Evolutionary conservation across 1,140 invertebrate species (phyloP), one percentile per base, ranked within the genome.

Genomic region (Eurosta solidaginis): DNA sequence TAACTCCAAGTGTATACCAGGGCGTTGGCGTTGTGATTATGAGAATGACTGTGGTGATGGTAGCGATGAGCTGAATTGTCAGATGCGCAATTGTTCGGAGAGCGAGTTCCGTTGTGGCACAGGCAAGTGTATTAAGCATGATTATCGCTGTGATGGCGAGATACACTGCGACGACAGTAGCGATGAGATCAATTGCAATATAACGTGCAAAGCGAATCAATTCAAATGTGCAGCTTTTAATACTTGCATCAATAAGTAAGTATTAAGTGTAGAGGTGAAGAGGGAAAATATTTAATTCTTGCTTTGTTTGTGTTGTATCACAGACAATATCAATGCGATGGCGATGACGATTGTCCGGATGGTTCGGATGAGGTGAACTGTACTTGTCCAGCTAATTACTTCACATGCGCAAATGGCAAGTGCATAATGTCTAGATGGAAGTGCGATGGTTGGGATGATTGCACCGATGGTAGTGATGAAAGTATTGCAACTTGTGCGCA

Each of bases 321-420:
- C 33, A 87, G 84, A 27, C 84, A 87, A 82, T 87, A 87, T 63
- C 81, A 87, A 59, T 87, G 85, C 45, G 1, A 86, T 81, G 73
- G 82, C 88, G 95, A 97, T 63, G 95, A 97, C 82, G 97, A 99
- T 83, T 99, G 97, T 83, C 96, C 96, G 0, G 97, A 99, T 87
- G 94, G 94, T 36, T 95, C 94, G 29, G 97, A 98, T 86, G 97
- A 98, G 87, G 89, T 92, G 0, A 93, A 94, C 80, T 88, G 90
- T 0, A 89, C 94, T 17, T 96, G 96, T 88, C 97, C 96, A 0
- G 95, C 97, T 84, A 96, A 95, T 1, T 97, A 99, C 85, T 98
- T 98, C 88, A 92, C 92, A n/a, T 98, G 97, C 84, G 91, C 88
- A 20, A 98, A 98, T 85, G 94, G 95, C 40, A 97, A 97, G 84